Conservation (phyloP, 1,140 invertebrate genomes). For the Plectrocnemia conspersa region DNA sequence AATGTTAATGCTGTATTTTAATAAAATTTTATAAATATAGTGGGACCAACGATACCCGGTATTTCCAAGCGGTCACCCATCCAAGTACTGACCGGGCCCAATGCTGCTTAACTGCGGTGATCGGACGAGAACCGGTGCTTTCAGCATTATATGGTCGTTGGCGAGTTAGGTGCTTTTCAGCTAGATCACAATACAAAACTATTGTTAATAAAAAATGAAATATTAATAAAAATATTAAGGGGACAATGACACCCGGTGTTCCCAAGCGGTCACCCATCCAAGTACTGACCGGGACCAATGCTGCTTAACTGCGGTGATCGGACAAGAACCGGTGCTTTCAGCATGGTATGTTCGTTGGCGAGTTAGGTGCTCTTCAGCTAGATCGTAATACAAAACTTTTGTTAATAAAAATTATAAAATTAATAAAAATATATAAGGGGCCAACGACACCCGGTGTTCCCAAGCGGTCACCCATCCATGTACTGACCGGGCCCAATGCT, state of each 20-base stretch:
- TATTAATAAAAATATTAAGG: no score
- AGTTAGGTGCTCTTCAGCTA: no score
- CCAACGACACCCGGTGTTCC: slow-evolving; percentile 27
- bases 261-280: slow-evolving; percentile 31
- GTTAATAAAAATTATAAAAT: no score
- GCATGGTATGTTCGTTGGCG: slow-evolving; percentile 12
- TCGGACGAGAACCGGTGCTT: slow-evolving; percentile 15
- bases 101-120: slow-evolving; percentile 15
- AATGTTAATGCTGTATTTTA: no score
- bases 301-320: slow-evolving; percentile 16
- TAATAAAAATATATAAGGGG: no score
- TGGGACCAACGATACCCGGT: slow-evolving; percentile 25
- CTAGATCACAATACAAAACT: no score
- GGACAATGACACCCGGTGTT: slow-evolving; percentile 26
- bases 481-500: slow-evolving; percentile 17
- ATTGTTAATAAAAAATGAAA: no score
- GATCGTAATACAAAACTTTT: no score
- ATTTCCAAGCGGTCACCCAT: slow-evolving; percentile 30
- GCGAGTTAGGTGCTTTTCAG: no score
- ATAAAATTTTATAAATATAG: no score
- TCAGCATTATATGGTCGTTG: slow-evolving; percentile 13
- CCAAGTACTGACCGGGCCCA: slow-evolving; percentile 23
- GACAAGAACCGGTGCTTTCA: slow-evolving; percentile 15
- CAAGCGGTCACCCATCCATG: slow-evolving; percentile 31
- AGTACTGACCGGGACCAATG: slow-evolving; percentile 20